Percentiles rank a stretch among this genome's conserved stretches.
Conservation (phyloP, 2,888 invertebrate species). For the Amphipyra tragopoginis region DNA sequence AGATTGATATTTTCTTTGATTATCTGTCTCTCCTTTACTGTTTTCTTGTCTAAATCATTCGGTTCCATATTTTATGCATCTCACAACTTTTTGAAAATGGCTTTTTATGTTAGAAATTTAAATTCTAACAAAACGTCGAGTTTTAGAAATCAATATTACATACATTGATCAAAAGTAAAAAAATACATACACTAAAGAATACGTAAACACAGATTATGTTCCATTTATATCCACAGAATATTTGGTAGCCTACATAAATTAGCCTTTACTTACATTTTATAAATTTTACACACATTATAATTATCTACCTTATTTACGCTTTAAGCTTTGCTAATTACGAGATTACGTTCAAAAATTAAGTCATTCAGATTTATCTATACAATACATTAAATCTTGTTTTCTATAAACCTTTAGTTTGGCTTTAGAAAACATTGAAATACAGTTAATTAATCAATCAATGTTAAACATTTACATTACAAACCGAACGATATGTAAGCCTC, state of each 20-base stretch:
- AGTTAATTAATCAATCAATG: conserved; percentile 25
- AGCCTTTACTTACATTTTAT: conserved; percentile 29
- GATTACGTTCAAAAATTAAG: conserved; percentile 42
- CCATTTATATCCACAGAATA: conserved; percentile 33
- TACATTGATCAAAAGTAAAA: background rate
- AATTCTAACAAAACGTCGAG: no score
- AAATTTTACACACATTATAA: conserved; percentile 50
- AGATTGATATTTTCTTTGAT: no score
- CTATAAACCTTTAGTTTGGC: conserved; percentile 17
- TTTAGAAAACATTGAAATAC: conserved; percentile 41
- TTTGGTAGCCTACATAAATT: conserved; percentile 38
- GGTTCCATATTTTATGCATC: no score
- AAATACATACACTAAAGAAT: conserved; percentile 5
- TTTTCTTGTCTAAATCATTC: no score
- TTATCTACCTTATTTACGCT: conserved; percentile 58
- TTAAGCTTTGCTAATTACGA: conserved; percentile 61
- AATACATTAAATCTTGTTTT: conserved; percentile 31
- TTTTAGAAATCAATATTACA: no score
- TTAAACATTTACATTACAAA: conserved; percentile 45
- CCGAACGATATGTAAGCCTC: conserved; percentile 42
- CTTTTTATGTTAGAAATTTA: no score
- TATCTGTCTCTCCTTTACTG: no score
- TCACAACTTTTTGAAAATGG: no score
- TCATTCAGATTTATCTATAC: conserved; percentile 37
- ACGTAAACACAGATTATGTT: conserved; percentile 7